Conservation (phyloP, 2,113 vertebrate species). For the Delphinus delphis region DNA sequence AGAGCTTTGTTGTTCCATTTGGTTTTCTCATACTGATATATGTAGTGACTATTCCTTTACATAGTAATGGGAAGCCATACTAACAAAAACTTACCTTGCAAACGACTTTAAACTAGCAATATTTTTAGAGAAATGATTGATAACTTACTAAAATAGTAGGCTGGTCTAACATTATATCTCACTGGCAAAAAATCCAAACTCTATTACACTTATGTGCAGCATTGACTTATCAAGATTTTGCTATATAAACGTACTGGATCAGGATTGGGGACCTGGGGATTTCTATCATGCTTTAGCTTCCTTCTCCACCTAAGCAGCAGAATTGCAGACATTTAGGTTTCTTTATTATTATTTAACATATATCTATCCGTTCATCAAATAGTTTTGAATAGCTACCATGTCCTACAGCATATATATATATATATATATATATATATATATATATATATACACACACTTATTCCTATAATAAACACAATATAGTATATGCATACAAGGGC, state of each 20-base stretch:
- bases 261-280: neutral
- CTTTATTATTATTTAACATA: neutral
- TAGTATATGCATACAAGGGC: neutral
- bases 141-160: neutral
- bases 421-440: neutral
- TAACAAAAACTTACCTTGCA: neutral
- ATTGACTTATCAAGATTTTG: neutral
- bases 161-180: neutral
- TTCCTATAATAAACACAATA: neutral
- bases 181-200: neutral
- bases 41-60: neutral
- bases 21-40: neutral
- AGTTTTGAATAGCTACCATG: neutral
- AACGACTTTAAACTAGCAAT: neutral
- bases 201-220: neutral
- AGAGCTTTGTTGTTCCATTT: neutral
- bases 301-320: neutral
- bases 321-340: neutral
- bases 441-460: neutral
- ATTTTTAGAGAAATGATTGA: neutral
- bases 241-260: neutral
- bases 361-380: neutral
- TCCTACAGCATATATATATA: neutral
- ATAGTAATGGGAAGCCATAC: neutral
- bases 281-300: neutral